Conservation (phyloP, 2,797 vertebrate species). For the Podargus strigoides region DNA sequence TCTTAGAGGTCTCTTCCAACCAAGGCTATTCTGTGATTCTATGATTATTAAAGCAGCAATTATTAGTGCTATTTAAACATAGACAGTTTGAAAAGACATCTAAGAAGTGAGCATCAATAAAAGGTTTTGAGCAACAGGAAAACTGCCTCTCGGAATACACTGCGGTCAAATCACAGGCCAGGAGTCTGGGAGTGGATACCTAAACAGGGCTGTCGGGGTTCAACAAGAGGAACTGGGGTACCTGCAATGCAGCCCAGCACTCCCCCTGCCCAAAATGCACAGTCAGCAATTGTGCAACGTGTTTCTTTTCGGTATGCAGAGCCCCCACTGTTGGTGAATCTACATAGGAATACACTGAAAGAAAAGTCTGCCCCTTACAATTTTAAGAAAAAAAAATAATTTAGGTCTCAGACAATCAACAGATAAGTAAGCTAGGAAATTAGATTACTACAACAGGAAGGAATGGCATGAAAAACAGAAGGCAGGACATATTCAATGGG, state of each 20-base stretch:
- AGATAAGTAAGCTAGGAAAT: background rate
- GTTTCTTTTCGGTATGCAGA: background rate
- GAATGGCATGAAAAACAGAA: background rate
- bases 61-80: background rate
- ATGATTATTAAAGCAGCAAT: background rate
- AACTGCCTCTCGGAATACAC: background rate
- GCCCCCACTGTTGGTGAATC: background rate
- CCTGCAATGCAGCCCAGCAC: background rate
- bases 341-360: background rate
- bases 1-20: too few relatives aligned
- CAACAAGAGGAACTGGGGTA: background rate
- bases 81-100: background rate
- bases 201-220: background rate
- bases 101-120: background rate
- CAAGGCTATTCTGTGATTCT: too few relatives aligned
- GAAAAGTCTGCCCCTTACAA: background rate
- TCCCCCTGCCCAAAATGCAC: background rate
- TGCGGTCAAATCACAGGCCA: background rate
- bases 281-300: fast-evolving
- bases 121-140: background rate
- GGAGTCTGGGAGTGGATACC: background rate
- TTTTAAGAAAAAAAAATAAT: background rate
- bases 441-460: background rate
- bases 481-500: background rate
- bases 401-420: background rate